A percentile compares a stretch with the other conserved stretches of the same genome.
These are phyloP conservation scores for Oryzias melastigma DNA, from an alignment of 2,113 vertebrate species.

Conservation along the genomic window DNA sequence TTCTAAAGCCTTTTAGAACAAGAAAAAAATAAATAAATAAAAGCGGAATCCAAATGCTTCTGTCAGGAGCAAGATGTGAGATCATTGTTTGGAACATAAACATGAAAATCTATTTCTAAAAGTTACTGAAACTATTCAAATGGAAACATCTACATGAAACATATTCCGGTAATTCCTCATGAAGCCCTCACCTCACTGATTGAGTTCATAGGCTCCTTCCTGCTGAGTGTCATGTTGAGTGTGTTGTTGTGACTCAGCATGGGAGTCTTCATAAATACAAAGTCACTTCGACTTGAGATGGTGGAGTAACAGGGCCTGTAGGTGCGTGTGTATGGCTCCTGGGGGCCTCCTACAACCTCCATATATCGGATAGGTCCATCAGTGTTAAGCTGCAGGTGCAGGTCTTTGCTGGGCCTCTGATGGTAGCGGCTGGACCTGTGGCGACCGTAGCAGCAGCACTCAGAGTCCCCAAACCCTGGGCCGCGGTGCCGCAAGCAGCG, in stretches of 20 bases:
- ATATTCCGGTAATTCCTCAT: not conserved
- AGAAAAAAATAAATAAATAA: not conserved
- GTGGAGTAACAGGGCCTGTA: constrained; percentile 87
- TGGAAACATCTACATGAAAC: not conserved
- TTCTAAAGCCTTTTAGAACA: constrained; percentile 2
- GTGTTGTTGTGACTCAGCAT: constrained; percentile 82
- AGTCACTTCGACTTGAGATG: constrained; percentile 86
- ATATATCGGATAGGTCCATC: constrained; percentile 89
- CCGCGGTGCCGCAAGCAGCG: constrained; percentile 76
- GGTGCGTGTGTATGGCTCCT: constrained; percentile 81
- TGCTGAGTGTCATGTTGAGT: constrained; percentile 80
- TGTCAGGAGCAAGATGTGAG: too few relatives aligned
- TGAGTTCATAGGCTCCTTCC: constrained; percentile 81
- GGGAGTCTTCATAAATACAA: constrained; percentile 90
- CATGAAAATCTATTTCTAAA: not conserved
- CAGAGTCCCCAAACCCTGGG: constrained; percentile 51
- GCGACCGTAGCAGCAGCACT: constrained; percentile 78
- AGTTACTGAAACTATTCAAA: not conserved
- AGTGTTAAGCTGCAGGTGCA: constrained; percentile 84
- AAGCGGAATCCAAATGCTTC: too few relatives aligned
- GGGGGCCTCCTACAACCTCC: constrained; percentile 83
- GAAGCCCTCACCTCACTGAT: constrained; percentile 74
- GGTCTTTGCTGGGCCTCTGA: constrained; percentile 81
- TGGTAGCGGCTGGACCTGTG: constrained; percentile 77
- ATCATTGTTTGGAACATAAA: not conserved